Percentiles rank a stretch among this genome's conserved stretches.
phyloP scores from a whole-genome alignment of 2,888 invertebrate species.

The Crossocerus cetratus region DNA sequence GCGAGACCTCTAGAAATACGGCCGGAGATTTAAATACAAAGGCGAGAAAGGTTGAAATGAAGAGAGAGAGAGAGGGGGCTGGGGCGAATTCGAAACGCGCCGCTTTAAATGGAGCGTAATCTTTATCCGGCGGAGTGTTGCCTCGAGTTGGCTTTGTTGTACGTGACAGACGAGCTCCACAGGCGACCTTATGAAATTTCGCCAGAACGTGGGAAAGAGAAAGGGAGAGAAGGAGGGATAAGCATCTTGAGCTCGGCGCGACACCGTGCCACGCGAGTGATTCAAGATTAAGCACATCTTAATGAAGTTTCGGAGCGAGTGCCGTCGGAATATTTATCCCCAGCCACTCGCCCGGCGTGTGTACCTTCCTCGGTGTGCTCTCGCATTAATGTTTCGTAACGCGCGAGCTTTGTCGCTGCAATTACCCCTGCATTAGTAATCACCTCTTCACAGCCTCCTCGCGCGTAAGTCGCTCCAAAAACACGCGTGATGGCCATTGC shows the following conservation, averaged over 20 bases:
- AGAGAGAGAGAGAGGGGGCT: too few species aligned
- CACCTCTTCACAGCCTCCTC: constrained; percentile 13
- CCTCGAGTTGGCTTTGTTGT: not conserved
- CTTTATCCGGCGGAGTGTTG: not conserved
- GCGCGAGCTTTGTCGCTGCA: too few species aligned
- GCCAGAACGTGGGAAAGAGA: not conserved
- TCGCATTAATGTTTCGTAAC: too few species aligned
- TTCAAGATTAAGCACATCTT: constrained; percentile 33
- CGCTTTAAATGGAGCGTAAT: not conserved
- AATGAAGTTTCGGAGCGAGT: constrained; percentile 25
- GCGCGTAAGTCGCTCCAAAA: too few species aligned
- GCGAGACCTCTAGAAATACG: too few species aligned
- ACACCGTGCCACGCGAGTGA: constrained; percentile 6
- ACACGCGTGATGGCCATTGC: constrained; percentile 20
- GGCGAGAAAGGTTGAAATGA: too few species aligned
- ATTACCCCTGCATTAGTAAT: too few species aligned
- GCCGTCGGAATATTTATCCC: constrained; percentile 18
- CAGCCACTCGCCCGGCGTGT: too few species aligned
- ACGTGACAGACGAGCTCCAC: constrained; percentile 4
- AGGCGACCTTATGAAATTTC: not conserved
- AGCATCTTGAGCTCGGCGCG: constrained; percentile 13
- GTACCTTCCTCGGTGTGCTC: too few species aligned
- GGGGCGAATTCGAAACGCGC: too few species aligned
- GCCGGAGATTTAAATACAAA: too few species aligned
- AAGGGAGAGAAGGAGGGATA: too few species aligned